These are phyloP conservation scores for Peromyscus leucopus DNA, from an alignment of 2,113 vertebrate species.

Conservation along the genomic window DNA sequence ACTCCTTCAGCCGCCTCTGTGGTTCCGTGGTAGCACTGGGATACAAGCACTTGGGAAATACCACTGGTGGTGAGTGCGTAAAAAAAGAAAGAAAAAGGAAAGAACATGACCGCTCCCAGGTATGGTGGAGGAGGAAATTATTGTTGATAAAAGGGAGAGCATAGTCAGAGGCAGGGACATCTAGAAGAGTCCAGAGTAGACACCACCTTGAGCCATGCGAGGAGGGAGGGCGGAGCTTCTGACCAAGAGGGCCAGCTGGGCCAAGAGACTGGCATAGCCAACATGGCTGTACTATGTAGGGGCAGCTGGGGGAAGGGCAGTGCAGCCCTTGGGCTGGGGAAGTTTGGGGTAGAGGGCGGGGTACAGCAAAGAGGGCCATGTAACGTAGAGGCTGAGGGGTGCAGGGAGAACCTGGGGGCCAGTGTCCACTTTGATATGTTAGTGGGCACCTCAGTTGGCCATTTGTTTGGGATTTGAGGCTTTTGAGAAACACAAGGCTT, in stretches of 20 bases:
- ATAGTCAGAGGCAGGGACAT: not conserved
- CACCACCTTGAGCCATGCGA: not conserved
- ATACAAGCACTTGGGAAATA: not conserved
- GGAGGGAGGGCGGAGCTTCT: not conserved
- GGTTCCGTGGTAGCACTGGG: not conserved
- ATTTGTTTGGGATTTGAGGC: not conserved
- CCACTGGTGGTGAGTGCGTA: not conserved
- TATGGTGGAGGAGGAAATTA: not conserved
- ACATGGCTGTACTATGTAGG: not conserved
- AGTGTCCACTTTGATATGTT: too few relatives aligned
- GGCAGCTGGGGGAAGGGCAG: not conserved
- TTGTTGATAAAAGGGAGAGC: not conserved
- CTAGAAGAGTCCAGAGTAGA: not conserved
- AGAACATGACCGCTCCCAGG: too few relatives aligned
- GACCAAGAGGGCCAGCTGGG: not conserved
- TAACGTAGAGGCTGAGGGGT: not conserved
- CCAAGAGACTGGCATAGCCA: not conserved
- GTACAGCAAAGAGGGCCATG: too few relatives aligned
- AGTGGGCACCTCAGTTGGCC: too few relatives aligned
- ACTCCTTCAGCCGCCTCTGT: not conserved
- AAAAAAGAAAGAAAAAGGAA: not conserved
- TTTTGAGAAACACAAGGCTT: not conserved
- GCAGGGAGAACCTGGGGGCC: not conserved
- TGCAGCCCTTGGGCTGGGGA: not conserved
- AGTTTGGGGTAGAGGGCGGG: not conserved